Percentiles rank a stretch among this genome's conserved stretches.
phyloP scores from a whole-genome alignment of 2,113 vertebrate genomes.

The Passer montanus region DNA sequence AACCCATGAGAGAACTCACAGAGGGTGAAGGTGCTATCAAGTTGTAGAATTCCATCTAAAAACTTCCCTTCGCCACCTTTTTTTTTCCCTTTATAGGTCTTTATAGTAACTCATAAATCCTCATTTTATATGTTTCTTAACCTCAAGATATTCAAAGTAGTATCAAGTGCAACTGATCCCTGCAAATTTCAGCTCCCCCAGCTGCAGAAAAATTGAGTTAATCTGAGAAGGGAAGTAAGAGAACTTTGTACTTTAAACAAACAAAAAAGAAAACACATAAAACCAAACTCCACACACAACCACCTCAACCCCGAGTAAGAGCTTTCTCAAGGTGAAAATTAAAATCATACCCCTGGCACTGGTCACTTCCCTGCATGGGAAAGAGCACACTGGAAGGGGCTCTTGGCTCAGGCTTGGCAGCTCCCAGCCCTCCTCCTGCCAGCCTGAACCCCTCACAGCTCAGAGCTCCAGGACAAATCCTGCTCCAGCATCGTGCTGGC shows the following conservation, averaged over 20 bases:
- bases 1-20: not conserved
- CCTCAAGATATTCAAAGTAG: not conserved
- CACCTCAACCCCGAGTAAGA: not conserved
- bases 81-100: not conserved
- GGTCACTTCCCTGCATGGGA: fast-evolving
- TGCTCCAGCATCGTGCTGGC: not conserved
- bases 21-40: not conserved
- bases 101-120: not conserved
- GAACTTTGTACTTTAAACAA: not conserved
- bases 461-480: not conserved
- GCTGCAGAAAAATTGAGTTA: not conserved
- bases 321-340: not conserved
- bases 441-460: not conserved
- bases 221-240: not conserved
- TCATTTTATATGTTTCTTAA: not conserved
- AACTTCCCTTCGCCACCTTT: not conserved
- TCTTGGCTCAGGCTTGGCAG: not conserved
- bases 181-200: not conserved
- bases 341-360: not conserved
- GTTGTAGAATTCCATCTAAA: not conserved
- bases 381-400: fast-evolving
- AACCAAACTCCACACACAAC: not conserved
- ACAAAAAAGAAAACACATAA: not conserved
- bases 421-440: not conserved
- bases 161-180: not conserved